phyloP scores from a whole-genome alignment of 2,888 invertebrate species.

The Mycalesis mineus region DNA sequence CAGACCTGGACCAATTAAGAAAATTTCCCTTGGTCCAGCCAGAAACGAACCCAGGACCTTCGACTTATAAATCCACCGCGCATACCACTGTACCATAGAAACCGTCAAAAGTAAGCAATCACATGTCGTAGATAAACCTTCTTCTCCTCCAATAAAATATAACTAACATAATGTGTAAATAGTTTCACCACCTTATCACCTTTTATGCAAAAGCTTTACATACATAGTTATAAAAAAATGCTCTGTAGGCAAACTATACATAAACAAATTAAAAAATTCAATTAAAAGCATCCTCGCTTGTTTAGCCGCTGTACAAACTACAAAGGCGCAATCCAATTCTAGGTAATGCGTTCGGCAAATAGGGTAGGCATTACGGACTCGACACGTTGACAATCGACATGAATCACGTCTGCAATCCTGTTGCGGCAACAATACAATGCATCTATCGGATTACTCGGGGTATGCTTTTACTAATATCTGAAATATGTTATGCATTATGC shows the following conservation, averaged over 20 bases:
- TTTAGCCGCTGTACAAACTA: neutral
- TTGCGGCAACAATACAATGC: constrained; percentile 39
- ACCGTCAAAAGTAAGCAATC: no score
- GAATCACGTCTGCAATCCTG: constrained; percentile 45
- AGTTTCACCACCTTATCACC: no score
- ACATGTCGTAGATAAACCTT: no score
- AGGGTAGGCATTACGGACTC: neutral
- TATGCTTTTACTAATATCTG: constrained; percentile 16
- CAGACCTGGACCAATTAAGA: no score
- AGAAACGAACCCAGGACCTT: no score
- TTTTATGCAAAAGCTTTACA: no score
- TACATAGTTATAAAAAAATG: no score
- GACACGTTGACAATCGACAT: constrained; percentile 34
- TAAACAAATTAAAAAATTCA: neutral
- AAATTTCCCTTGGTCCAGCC: no score
- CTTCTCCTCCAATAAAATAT: no score
- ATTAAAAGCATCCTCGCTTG: neutral
- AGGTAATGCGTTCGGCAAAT: neutral
- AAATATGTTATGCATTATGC: constrained; percentile 13
- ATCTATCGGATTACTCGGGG: constrained; percentile 22
- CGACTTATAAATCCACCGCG: no score
- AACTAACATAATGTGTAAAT: no score
- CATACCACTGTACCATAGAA: no score
- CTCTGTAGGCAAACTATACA: neutral
- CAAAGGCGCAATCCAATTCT: neutral